Conservation (phyloP, 2,113 vertebrate species). For the Ginglymostoma cirratum region DNA sequence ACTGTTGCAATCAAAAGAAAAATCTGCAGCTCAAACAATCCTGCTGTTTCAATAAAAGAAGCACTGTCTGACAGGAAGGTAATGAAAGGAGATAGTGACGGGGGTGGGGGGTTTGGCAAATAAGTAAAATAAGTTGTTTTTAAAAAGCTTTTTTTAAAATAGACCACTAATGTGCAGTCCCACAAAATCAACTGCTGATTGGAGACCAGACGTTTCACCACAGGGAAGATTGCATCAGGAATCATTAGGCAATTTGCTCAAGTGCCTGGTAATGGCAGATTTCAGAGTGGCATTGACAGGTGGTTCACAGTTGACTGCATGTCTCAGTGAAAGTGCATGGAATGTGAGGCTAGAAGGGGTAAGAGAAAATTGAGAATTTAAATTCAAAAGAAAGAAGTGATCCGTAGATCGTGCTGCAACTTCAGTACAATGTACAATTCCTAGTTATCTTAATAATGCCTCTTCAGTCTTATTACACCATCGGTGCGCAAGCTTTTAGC, state of each 20-base stretch:
- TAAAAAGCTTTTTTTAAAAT: neutral
- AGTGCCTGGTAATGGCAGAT: neutral
- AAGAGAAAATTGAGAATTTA: neutral
- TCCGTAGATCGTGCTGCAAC: neutral
- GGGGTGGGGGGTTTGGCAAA: neutral
- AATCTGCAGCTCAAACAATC: neutral
- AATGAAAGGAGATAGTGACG: neutral
- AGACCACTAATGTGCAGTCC: neutral
- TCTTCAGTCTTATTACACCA: neutral
- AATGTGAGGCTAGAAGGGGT: neutral
- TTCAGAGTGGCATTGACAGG: neutral
- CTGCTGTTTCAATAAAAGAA: neutral
- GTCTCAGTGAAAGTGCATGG: neutral
- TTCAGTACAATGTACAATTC: neutral
- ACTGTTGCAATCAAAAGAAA: neutral
- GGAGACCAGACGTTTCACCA: neutral
- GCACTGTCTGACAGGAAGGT: conserved; percentile 3
- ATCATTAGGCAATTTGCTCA: neutral
- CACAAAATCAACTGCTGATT: neutral
- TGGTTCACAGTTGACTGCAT: neutral
- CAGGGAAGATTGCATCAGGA: neutral
- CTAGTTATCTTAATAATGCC: neutral
- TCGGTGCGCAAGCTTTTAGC: neutral
- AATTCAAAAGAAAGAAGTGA: neutral
- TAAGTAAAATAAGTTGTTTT: neutral